Base-by-base conservation (phyloP, 2,113 vertebrate genomes). In the Cinclus mexicanus region DNA sequence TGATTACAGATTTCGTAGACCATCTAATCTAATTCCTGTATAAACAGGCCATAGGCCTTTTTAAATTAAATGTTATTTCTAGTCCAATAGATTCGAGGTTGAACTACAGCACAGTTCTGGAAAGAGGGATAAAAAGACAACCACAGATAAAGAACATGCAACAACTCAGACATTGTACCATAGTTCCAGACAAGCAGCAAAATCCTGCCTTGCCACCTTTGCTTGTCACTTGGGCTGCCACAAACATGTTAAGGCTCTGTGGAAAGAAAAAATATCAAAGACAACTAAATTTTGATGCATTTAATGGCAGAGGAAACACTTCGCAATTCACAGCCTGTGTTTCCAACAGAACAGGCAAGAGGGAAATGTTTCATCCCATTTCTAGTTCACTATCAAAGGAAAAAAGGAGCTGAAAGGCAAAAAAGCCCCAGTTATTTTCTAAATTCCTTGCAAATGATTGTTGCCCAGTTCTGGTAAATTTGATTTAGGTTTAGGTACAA, bases 11-110 rank as follows among this genome's bases (percentile, higher is more conserved):
- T 91, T 85, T 90, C 82, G 49, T 7, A 90, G 78, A 75, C 49
- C 55, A 92, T 61, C 94, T 90, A 23, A 74, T 67, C 47, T 83
- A 74, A 89, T 90, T 92, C 94, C 61, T 89, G 89, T 53, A 61
- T 26, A 92, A 96, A 94, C 83, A 71, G 87, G 75, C 92, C 76
- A 83, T 12, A 22, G 68, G 90, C 78, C 59, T 78, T 75, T 76
- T 80, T 2, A 77, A 95, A 95, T 93, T 26, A 91, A 85, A 70
- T 42, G n/a, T 29, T 57, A 76, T 85, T 94, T 83, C 71, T 13
- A 80, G 68, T 64, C 82, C 59, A 90, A 63, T 8, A 65, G 91
- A 87, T 76, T 61, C 0, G 2, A 37, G 35, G 70, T n/a, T 94
- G 53, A 95, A 80, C 42, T 85, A 37, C 74, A 67, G 63, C 59